A percentile compares a stretch with the other conserved stretches of the same genome.
phyloP scores from a whole-genome alignment of 1,140 invertebrate genomes.

The Drosophila ambigua region DNA sequence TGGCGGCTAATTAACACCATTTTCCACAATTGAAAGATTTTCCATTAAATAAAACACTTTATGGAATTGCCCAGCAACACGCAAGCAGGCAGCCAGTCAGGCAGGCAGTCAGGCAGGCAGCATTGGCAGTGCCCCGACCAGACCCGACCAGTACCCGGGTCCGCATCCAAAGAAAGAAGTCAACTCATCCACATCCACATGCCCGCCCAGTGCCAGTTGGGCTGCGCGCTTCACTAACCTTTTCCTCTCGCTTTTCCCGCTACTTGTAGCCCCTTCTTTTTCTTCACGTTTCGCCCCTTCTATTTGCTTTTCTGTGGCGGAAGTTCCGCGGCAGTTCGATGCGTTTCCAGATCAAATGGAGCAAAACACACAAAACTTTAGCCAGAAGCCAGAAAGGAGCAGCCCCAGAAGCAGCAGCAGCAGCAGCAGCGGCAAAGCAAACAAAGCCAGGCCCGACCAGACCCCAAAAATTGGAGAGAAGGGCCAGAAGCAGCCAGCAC shows the following conservation, averaged over 20 bases:
- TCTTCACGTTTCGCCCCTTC: too few species aligned
- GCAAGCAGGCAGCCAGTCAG: conserved; percentile 35
- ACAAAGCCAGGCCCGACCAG: conserved; percentile 51
- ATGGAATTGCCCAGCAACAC: conserved; percentile 77
- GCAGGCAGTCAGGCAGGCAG: not conserved
- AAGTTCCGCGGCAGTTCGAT: conserved; percentile 62
- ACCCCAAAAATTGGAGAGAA: conserved; percentile 60
- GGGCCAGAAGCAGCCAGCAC: conserved; percentile 26
- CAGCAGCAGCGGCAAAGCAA: conserved; percentile 54
- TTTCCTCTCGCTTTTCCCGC: conserved; percentile 19
- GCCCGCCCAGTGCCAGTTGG: conserved; percentile 16
- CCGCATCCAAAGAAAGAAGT: conserved; percentile 41
- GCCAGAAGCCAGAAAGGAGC: not conserved
- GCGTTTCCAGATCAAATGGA: conserved; percentile 73
- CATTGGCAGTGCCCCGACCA: conserved; percentile 2
- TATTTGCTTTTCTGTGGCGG: conserved; percentile 38
- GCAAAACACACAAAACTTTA: conserved; percentile 67
- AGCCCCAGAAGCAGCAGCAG: conserved; percentile 2
- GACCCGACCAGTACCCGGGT: not conserved
- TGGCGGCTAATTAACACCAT: conserved; percentile 80
- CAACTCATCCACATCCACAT: conserved; percentile 59
- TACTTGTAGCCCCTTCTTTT: too few species aligned
- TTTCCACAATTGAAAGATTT: conserved; percentile 83
- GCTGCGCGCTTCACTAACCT: conserved; percentile 59
- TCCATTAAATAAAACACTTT: conserved; percentile 83